phyloP scores from a whole-genome alignment of 2,797 vertebrate species.

The Cyclopterus lumpus region DNA sequence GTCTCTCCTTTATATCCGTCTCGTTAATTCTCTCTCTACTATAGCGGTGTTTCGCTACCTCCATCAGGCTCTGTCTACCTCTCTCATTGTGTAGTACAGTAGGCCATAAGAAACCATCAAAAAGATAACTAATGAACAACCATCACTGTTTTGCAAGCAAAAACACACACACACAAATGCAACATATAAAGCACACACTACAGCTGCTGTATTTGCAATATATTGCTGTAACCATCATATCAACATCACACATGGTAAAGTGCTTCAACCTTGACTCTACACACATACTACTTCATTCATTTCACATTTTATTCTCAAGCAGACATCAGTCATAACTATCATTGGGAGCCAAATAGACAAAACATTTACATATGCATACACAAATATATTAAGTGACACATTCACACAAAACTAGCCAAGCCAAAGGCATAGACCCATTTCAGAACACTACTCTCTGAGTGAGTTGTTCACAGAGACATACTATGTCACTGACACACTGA shows the following conservation, averaged over 20 bases:
- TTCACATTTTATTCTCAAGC: conserved; percentile 27
- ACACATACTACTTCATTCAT: conserved; percentile 40
- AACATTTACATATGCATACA: neutral
- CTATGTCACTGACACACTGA: neutral
- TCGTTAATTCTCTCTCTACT: neutral
- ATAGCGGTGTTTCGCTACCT: neutral
- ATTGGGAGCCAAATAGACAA: conserved; percentile 18
- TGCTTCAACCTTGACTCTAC: conserved; percentile 43
- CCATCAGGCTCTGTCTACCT: neutral
- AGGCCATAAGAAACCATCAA: conserved; percentile 33
- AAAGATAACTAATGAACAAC: conserved; percentile 43
- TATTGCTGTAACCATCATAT: conserved; percentile 52
- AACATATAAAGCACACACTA: conserved; percentile 33
- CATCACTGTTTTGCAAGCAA: conserved; percentile 22
- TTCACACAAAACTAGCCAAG: neutral
- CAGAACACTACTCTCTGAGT: neutral
- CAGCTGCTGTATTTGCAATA: conserved; percentile 27
- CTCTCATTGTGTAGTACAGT: conserved; percentile 7
- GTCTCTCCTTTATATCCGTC: no score
- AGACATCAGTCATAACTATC: conserved; percentile 33
- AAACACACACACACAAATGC: conserved; percentile 9
- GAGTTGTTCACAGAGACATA: conserved; percentile 11
- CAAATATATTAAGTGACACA: neutral
- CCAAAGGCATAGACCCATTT: conserved; percentile 7
- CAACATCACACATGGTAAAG: conserved; percentile 9